phyloP scores from a whole-genome alignment of 2,113 vertebrate genomes.

The Pionites leucogaster region DNA sequence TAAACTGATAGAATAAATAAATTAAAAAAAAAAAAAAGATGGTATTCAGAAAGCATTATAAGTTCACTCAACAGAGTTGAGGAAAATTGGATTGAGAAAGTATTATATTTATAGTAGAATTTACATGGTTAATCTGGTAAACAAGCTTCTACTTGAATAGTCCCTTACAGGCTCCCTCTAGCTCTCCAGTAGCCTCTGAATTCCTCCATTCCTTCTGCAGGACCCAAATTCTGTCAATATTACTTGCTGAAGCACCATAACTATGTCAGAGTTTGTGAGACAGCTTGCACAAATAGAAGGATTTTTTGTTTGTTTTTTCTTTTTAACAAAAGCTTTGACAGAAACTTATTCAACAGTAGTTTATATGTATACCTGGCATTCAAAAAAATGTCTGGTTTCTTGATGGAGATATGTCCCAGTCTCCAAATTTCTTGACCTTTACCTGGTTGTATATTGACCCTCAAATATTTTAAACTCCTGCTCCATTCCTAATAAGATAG shows the following conservation, averaged over 20 bases:
- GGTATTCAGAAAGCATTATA: not conserved
- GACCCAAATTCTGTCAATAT: not conserved
- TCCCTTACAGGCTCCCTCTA: not conserved
- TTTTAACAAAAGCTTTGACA: not conserved
- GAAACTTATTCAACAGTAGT: not conserved
- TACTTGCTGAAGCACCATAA: not conserved
- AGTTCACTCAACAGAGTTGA: not conserved
- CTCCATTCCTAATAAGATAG: not conserved
- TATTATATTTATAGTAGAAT: not conserved
- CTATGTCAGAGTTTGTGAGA: not conserved
- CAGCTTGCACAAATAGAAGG: not conserved
- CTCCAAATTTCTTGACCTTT: not conserved
- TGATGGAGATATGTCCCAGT: not conserved
- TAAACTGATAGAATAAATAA: no score
- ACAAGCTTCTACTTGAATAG: not conserved
- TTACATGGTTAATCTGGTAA: not conserved
- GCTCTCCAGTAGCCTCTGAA: not conserved
- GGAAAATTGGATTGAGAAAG: not conserved
- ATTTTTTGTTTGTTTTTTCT: not conserved
- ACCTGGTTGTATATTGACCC: fast-evolving
- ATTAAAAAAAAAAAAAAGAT: not conserved
- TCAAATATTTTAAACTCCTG: not conserved
- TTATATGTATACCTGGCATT: no score
- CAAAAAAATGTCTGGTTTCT: not conserved
- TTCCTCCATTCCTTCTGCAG: not conserved